These are phyloP conservation scores for Alosa sapidissima DNA, from an alignment of 2,797 vertebrate species.

Conservation along the genomic window DNA sequence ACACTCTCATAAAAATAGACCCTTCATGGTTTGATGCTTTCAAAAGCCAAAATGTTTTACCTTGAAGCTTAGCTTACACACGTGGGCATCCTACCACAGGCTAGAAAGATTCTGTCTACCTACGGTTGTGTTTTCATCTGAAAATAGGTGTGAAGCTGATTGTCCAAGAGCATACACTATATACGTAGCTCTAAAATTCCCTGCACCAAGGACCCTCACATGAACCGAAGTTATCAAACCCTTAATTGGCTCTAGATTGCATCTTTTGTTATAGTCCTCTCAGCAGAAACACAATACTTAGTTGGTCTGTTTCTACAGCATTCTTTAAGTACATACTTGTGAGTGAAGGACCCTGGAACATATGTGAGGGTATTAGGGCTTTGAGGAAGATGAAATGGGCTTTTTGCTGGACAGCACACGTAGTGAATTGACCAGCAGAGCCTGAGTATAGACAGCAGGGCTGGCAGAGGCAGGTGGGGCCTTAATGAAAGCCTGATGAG, in stretches of 20 bases:
- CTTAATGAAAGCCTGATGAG: slow-evolving; percentile 71
- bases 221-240: neutral
- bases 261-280: slow-evolving; percentile 4
- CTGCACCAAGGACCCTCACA: neutral
- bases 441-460: neutral
- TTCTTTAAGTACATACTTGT: slow-evolving; percentile 11
- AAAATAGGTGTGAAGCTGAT: neutral
- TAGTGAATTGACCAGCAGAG: neutral
- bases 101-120: neutral
- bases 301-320: neutral
- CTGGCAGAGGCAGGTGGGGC: slow-evolving; percentile 59
- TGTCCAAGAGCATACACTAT: neutral
- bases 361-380: neutral
- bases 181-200: neutral
- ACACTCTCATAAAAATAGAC: slow-evolving; percentile 15
- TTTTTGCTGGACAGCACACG: neutral
- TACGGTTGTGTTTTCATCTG: neutral
- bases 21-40: neutral
- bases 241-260: neutral
- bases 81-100: neutral
- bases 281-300: neutral
- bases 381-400: neutral
- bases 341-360: slow-evolving; percentile 29
- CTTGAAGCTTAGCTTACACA: neutral
- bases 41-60: slow-evolving; percentile 7